Conservation (phyloP, 2,888 invertebrate genomes). For the Sinodicranocentrus sp. region DNA sequence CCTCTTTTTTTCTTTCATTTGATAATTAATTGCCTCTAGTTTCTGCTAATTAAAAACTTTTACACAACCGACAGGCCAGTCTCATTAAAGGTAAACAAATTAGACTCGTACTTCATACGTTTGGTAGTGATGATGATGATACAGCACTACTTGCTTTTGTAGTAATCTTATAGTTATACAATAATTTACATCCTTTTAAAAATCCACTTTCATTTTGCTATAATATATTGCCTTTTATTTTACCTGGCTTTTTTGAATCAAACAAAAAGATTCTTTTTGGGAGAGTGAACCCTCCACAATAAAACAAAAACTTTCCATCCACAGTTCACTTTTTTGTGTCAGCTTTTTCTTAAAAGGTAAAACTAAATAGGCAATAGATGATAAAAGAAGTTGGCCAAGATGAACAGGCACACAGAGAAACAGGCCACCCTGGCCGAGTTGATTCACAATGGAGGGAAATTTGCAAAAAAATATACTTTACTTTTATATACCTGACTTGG, state of each 20-base stretch:
- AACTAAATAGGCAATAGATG: slow-evolving; percentile 39
- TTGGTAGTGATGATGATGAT: slow-evolving; percentile 15
- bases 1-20: slow-evolving; percentile 25
- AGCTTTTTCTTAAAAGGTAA: slow-evolving; percentile 54
- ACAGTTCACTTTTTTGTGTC: slow-evolving; percentile 37
- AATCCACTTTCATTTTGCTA: slow-evolving; percentile 4
- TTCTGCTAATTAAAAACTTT: slow-evolving; percentile 66
- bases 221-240: neutral
- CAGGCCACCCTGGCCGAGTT: slow-evolving; percentile 43
- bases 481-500: neutral
- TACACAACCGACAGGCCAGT: slow-evolving; percentile 50
- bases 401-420: slow-evolving; percentile 4
- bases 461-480: slow-evolving; percentile 17
- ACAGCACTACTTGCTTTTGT: neutral
- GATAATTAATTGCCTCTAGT: slow-evolving; percentile 66
- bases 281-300: neutral
- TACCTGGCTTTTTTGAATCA: neutral
- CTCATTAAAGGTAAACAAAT: slow-evolving; percentile 66
- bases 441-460: neutral
- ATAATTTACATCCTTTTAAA: slow-evolving; percentile 8
- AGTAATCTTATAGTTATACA: slow-evolving; percentile 9
- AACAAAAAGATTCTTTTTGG: neutral
- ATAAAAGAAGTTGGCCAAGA: slow-evolving; percentile 49
- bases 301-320: neutral
- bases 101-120: slow-evolving; percentile 38